phyloP scores from a whole-genome alignment of 2,797 vertebrate genomes.

The Catamblyrhynchus diadema region DNA sequence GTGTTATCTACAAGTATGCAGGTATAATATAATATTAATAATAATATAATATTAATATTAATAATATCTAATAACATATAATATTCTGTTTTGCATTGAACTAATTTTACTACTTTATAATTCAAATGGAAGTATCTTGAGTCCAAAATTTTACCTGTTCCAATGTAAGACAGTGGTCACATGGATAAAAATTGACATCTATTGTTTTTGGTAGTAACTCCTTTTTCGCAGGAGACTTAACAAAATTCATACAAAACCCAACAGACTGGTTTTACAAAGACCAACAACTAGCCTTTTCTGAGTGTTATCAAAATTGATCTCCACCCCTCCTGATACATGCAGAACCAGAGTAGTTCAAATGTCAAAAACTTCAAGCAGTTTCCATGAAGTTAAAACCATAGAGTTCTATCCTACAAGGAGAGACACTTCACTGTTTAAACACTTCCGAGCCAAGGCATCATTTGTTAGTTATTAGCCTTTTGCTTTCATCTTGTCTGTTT shows the following conservation, averaged over 20 bases:
- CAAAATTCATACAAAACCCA: neutral
- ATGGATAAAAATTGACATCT: neutral
- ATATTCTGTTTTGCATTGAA: neutral
- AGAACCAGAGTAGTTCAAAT: neutral
- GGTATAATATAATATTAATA: too few relatives aligned
- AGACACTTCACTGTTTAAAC: neutral
- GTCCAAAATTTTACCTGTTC: neutral
- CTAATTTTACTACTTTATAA: neutral
- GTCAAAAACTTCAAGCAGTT: neutral
- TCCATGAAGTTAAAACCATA: neutral
- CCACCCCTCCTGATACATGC: neutral
- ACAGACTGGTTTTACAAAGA: neutral
- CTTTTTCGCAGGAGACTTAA: neutral
- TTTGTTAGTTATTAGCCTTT: slow-evolving; percentile 19
- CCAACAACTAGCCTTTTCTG: neutral
- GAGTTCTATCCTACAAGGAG: neutral
- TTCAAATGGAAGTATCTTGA: neutral
- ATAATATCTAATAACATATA: neutral
- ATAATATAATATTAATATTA: neutral
- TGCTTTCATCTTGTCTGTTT: slow-evolving; percentile 1
- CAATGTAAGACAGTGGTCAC: neutral
- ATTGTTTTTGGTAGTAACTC: neutral
- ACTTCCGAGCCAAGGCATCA: neutral
- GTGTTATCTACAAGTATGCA: neutral
- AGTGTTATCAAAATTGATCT: neutral